A percentile compares a stretch with the other conserved stretches of the same genome.
phyloP scores from a whole-genome alignment of 2,113 vertebrate genomes.

The Odocoileus virginianus region DNA sequence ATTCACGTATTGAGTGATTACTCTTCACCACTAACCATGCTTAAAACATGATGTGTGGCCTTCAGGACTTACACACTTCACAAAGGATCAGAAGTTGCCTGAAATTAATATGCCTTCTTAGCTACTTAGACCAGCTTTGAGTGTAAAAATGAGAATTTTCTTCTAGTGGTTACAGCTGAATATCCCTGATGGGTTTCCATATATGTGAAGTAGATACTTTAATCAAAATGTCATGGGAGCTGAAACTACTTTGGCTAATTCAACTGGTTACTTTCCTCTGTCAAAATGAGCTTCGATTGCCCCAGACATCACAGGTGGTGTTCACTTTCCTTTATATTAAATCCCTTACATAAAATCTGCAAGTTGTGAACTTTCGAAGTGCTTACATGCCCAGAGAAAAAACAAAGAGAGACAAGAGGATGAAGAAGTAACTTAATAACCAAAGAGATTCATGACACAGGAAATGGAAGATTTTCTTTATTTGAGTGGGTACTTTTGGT shows the following conservation, averaged over 20 bases:
- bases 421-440: background rate
- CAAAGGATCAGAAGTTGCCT: background rate
- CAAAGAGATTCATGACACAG: background rate
- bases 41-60: no score
- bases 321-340: background rate
- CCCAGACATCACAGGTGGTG: background rate
- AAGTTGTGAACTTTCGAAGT: background rate
- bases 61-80: background rate
- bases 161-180: background rate
- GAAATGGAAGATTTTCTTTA: background rate
- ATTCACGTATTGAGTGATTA: background rate
- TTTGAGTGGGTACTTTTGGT: background rate
- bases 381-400: background rate
- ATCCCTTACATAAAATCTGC: background rate
- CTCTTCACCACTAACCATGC: background rate
- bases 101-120: background rate
- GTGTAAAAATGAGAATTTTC: background rate
- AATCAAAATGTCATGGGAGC: background rate
- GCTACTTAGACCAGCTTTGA: background rate
- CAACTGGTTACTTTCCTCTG: background rate
- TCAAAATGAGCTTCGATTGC: background rate
- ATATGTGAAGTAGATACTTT: background rate
- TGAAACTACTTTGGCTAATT: background rate
- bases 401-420: background rate
- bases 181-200: background rate